phyloP scores from a whole-genome alignment of 2,113 vertebrate genomes.

The Catharus bicknelli region DNA sequence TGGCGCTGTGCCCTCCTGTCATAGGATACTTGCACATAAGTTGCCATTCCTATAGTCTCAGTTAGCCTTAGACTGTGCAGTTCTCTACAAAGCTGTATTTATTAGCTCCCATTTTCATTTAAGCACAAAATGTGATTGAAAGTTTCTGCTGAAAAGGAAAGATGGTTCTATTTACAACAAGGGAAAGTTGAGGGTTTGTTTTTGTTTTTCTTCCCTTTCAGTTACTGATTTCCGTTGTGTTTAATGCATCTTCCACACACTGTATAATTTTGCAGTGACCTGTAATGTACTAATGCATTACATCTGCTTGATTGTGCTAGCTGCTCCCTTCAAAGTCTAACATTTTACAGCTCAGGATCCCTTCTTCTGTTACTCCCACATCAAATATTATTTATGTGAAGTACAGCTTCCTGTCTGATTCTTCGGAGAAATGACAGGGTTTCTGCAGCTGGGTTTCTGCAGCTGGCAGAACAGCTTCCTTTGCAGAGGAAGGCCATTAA shows the following conservation, averaged over 20 bases:
- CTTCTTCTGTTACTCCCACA: background rate
- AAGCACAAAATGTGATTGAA: background rate
- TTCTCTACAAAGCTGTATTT: background rate
- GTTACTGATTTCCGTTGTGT: background rate
- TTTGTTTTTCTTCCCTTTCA: background rate
- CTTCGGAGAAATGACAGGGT: background rate
- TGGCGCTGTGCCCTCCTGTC: background rate
- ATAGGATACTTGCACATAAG: too few species aligned
- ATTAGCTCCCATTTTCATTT: background rate
- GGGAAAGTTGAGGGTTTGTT: background rate
- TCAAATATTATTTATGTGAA: background rate
- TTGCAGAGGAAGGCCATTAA: background rate
- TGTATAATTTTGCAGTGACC: background rate
- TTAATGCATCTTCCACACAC: background rate
- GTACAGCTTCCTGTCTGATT: background rate
- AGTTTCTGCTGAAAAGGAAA: background rate
- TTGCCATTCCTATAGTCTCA: background rate
- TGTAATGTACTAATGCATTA: background rate
- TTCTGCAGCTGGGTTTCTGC: background rate
- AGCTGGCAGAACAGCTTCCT: background rate
- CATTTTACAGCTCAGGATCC: background rate
- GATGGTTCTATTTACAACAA: background rate
- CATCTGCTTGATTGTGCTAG: background rate
- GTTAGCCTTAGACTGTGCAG: background rate
- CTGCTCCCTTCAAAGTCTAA: background rate